Base-by-base conservation (phyloP, 2,797 vertebrate species). In the Hemitrygon akajei region DNA sequence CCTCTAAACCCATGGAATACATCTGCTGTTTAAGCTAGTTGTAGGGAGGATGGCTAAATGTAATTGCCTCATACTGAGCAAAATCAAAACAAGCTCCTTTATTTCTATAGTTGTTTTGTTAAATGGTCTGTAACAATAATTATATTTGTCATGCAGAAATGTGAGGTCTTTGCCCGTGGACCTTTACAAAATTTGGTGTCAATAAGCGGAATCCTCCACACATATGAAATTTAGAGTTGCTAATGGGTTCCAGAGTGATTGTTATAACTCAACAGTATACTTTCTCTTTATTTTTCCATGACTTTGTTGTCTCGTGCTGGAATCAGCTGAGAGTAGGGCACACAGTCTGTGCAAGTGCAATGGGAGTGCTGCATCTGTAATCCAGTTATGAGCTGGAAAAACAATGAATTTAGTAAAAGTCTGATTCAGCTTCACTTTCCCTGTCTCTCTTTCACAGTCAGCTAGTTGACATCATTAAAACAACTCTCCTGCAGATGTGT, bases 211-310 rank as follows among this genome's bases (percentile, higher is more conserved):
- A 69, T 69, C 63, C 86, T 89, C 60, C 86, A 69, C 63, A 89
- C 86, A 69, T 89, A 69, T 69, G 63, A 89, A 89, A 37, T 89
- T 37, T 69, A 69, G 69, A 9, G 60, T 69, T 37, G 86, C 22
- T 89, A 89, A 89, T 89, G 86, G 3, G 66, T 89, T 89, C 86
- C 86, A 89, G 86, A 89, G 34, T n/a, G 69, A 63, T 69, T 89
- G n/a, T 66, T 89, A 89, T 20, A 89, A 34, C 37, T 7, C 69
- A 66, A 18, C 16, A 34, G 60, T 63, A 66, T 20, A 18, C 69
- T 89, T 66, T 18, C 60, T 37, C 16, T 34, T 63, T 34, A n/a
- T 63, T 89, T 89, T 89, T 69, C 34, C 30, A 37, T 37, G 60
- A 34, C 86, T 37, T 89, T 5, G 7, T 60, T 69, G 60, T 69